A percentile compares a stretch with the other conserved stretches of the same genome.
Evolutionary conservation across 1,140 invertebrate genomes (phyloP).

Genomic region (Apocrypta bakeri): DNA sequence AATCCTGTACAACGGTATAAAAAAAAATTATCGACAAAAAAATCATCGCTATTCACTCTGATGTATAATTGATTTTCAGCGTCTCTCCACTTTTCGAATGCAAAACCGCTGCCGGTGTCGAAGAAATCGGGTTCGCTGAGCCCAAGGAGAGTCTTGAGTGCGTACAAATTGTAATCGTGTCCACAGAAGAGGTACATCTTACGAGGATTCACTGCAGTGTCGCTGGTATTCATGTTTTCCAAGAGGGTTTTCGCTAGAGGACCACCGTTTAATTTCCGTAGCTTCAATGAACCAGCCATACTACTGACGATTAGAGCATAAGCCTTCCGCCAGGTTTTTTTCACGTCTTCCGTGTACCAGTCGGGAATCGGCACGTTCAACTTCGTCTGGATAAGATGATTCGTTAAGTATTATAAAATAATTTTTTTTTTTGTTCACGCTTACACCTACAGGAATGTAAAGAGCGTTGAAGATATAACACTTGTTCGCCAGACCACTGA

Average conservation of each 20-base stretch:
- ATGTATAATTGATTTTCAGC: conserved; percentile 7
- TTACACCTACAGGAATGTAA: not conserved
- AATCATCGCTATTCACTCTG: not conserved
- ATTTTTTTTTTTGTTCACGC: too few relatives aligned
- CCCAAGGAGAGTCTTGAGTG: not conserved
- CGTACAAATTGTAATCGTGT: conserved; percentile 14
- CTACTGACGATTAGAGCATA: not conserved
- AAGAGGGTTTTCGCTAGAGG: not conserved
- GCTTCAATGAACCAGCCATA: not conserved
- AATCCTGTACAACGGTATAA: not conserved
- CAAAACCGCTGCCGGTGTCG: not conserved
- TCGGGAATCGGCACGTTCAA: not conserved
- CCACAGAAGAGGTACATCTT: conserved; percentile 30
- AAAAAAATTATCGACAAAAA: not conserved
- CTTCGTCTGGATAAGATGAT: not conserved
- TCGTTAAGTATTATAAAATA: not conserved
- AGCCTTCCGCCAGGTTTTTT: not conserved
- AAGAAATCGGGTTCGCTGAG: not conserved
- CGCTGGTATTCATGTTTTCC: not conserved
- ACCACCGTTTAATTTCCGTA: not conserved
- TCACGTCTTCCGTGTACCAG: conserved; percentile 20
- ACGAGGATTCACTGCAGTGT: not conserved
- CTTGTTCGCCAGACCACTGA: not conserved
- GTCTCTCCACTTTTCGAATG: conserved; percentile 22
- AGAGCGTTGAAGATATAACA: not conserved